Evolutionary conservation across 1,140 invertebrate genomes (phyloP), one percentile per base, ranked within the genome.

Genomic region (Micrasema minimum): DNA sequence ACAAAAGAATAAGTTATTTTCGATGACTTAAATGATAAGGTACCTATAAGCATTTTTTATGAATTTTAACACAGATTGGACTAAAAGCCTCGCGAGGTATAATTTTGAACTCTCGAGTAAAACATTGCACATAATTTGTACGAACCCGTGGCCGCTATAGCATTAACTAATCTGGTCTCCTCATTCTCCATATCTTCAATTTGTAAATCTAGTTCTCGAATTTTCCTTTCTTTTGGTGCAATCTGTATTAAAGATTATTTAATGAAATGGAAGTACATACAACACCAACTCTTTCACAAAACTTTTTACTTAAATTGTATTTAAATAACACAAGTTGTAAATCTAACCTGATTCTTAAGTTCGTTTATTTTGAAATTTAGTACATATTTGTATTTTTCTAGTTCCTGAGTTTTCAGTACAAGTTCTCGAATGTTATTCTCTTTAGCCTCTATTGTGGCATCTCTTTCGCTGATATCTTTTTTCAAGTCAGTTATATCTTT

Each of bases 331-430:
- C 26, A 31, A 31, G 7, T 2, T 31, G 3, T 31, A n/a, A 55
- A 50, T 12, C 59, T 66, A 68, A 83, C 83, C 79, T 92, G 88
- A 80, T 89, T 89, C 78, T 94, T 93, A 9, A 96, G 78, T 79
- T 96, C 94, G 43, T 90, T 89, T 35, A 96, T 94, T 81, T 95
- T 96, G 77, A 95, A 94, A 76, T 95, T 93, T 14, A 96, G 80
- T 11, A 96, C 92, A 80, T 94, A 95, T 79, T 94, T 96, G 76
- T 92, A 94, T 78, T 96, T 97, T 77, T 96, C 94, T 65, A 96
- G 78, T 80, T 96, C 93, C 77, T 94, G 90, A 77, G 95, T 96
- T 77, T 90, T 93, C 57, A 90, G 88, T 78, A 94, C 92, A 65
- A 96, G 80, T 71, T 95, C 93, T 74, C 89, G 90, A 66, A 97